Base-by-base conservation (phyloP, 1,140 invertebrate genomes). In the Pogonus chalceus region DNA sequence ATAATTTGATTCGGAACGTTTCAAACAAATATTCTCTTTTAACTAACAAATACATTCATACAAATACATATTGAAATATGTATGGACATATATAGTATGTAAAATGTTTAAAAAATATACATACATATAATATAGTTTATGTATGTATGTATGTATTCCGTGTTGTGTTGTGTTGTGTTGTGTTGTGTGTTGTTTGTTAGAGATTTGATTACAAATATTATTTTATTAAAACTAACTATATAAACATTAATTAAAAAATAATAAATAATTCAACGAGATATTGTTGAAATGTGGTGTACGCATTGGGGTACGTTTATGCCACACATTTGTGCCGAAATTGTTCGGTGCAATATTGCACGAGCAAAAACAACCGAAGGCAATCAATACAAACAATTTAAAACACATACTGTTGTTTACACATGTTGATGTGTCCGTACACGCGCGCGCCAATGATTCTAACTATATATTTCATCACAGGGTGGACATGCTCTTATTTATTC, bases 141-240 rank as follows among this genome's bases (percentile, higher is more conserved):
- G 9, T 18, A 43, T 18, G n/a, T n/a, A n/a, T n/a, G n/a, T n/a
- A n/a, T n/a, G n/a, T n/a, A n/a, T n/a, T n/a, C n/a, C n/a, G n/a
- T n/a, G n/a, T n/a, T n/a, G n/a, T n/a, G n/a, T n/a, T n/a, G n/a
- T n/a, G n/a, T n/a, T n/a, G n/a, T n/a, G n/a, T n/a, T n/a, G n/a
- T n/a, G n/a, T n/a, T n/a, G n/a, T n/a, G n/a, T n/a, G n/a, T n/a
- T n/a, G n/a, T n/a, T n/a, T n/a, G n/a, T n/a, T n/a, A n/a, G n/a
- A n/a, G n/a, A 43, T 43, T 43, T 43, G 18, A 43, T 43, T 43
- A 43, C 37, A 43, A 43, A 43, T 43, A 43, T 43, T 43, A 43
- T 43, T 43, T 43, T 16, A 43, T 18, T 18, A 18, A 43, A 43
- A 43, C 37, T 12, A 31, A 18, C 37, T 4, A 18, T 43, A 43